These are phyloP conservation scores for Bombus terrestris DNA, from an alignment of 1,140 invertebrate genomes.

Conservation along the genomic window DNA sequence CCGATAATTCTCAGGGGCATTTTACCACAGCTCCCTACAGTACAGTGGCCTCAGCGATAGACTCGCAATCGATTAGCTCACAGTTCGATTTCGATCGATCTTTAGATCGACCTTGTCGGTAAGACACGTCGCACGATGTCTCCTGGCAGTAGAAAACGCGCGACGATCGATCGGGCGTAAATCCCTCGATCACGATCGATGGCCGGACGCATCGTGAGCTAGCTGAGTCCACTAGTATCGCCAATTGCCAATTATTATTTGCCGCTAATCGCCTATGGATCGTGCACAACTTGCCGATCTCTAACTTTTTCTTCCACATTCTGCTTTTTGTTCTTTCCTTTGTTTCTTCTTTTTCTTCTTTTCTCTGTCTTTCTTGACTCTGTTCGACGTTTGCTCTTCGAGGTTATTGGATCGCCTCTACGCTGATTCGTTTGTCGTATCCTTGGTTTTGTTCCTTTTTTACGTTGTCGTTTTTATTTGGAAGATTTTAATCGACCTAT, in stretches of 20 bases:
- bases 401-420: background rate
- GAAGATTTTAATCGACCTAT: background rate
- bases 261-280: constrained; percentile 43
- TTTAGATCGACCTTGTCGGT: too few relatives aligned
- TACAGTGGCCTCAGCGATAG: constrained; percentile 31
- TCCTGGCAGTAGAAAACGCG: too few relatives aligned
- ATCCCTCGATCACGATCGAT: constrained; percentile 18
- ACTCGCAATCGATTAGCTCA: background rate
- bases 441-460: background rate
- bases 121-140: background rate
- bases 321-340: background rate
- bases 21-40: constrained; percentile 29
- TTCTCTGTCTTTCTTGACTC: background rate
- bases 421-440: background rate
- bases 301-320: background rate
- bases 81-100: background rate
- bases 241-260: constrained; percentile 51
- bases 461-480: background rate
- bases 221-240: constrained; percentile 28
- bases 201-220: background rate
- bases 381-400: background rate
- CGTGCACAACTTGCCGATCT: constrained; percentile 18
- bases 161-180: background rate
- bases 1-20: constrained; percentile 21
- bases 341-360: background rate